phyloP scores from a whole-genome alignment of 2,888 invertebrate genomes.

The Cephus rjabovi region DNA sequence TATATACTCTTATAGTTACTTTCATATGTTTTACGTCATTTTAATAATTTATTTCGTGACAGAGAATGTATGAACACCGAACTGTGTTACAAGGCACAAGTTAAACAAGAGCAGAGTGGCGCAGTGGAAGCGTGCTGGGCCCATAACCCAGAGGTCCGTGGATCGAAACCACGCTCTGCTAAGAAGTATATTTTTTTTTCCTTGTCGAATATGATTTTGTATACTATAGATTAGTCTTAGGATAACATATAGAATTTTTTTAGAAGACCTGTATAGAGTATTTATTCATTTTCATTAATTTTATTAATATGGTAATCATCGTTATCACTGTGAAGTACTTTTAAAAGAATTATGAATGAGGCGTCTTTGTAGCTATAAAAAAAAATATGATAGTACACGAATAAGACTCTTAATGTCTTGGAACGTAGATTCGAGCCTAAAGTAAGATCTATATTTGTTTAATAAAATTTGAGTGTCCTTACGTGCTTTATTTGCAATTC shows the following conservation, averaged over 20 bases:
- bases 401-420: background rate
- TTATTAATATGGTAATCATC: background rate
- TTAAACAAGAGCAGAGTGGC: constrained; percentile 64
- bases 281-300: background rate
- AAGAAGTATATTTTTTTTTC: constrained; percentile 15
- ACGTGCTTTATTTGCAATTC: no score
- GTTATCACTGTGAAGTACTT: background rate
- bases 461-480: no score
- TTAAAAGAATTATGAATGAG: background rate
- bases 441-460: no score
- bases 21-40: background rate
- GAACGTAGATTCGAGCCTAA: no score
- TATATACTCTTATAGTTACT: background rate
- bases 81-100: background rate
- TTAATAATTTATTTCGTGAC: background rate
- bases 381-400: background rate
- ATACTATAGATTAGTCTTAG: background rate
- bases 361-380: background rate
- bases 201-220: background rate
- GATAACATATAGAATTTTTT: background rate
- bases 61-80: background rate
- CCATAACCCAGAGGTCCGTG: constrained; percentile 69
- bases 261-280: background rate
- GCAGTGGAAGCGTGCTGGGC: constrained; percentile 69
- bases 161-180: constrained; percentile 57